Percentiles rank a stretch among this genome's conserved stretches.
phyloP scores from a whole-genome alignment of 1,140 invertebrate species.

The Penaeus indicus region DNA sequence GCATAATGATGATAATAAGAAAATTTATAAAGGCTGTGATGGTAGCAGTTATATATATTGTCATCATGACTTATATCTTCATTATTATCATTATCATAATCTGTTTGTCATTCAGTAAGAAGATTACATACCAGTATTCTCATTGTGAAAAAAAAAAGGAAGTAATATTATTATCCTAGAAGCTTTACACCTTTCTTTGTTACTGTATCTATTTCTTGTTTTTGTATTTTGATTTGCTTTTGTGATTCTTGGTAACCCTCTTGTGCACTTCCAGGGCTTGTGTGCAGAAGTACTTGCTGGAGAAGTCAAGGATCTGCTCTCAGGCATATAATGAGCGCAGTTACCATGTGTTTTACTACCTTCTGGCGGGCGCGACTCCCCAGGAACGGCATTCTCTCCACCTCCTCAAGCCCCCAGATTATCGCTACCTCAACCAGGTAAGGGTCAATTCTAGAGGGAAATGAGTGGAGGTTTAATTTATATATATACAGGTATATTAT shows the following conservation, averaged over 20 bases:
- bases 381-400: slow-evolving; percentile 85
- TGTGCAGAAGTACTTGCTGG: slow-evolving; percentile 96
- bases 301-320: slow-evolving; percentile 94
- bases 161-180: no score
- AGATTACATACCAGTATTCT: no score
- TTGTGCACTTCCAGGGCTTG: slow-evolving; percentile 79
- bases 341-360: slow-evolving; percentile 98
- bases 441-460: slow-evolving; percentile 20
- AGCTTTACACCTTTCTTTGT: slow-evolving; percentile 9
- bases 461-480: no score
- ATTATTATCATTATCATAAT: no score
- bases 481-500: no score
- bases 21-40: no score
- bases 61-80: no score
- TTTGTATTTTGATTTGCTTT: slow-evolving; percentile 56
- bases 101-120: no score
- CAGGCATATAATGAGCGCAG: slow-evolving; percentile 95
- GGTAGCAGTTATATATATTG: no score
- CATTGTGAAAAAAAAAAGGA: no score
- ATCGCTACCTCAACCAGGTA: slow-evolving; percentile 88
- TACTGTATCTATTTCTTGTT: slow-evolving; percentile 48
- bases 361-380: slow-evolving; percentile 89
- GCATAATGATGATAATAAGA: no score
- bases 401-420: slow-evolving; percentile 85
- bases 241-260: background rate